Evolutionary conservation across 2,888 invertebrate species (phyloP), one percentile per base, ranked within the genome.

Genomic region (Microctonus hyperodae): DNA sequence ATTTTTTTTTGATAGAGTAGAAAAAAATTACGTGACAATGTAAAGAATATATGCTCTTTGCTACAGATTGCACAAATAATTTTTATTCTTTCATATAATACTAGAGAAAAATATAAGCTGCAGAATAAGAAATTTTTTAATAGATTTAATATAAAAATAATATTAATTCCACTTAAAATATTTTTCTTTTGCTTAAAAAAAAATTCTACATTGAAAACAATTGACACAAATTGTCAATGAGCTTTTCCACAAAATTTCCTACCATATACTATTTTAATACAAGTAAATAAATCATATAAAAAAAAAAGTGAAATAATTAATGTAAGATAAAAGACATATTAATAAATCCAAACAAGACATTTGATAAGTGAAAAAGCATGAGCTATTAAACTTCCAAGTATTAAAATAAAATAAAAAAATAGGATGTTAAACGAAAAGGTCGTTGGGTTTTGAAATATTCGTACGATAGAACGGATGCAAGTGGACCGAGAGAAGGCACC

Each of bases 341-440:
- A n/a, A 53, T 22, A 64, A 59, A 64, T 35, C n/a, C 11, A 25
- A 22, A 22, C 23, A 33, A 20, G 20, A 64, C n/a, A 50, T 23
- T 7, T 28, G 31, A 61, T 50, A n/a, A n/a, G 53, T 20, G 16
- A 22, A 68, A 57, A 20, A 58, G 40, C 22, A 51, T 2, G 53
- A 71, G 71, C 67, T 65, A 68, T 66, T 64, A 62, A 65, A 55
- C 23, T 73, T 31, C 13, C 13, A 33, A 55, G 20, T 33, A 55
- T 80, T 79, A 81, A 79, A 80, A 79, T 73, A 81, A 80, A 81
- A 81, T 81, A 79, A 80, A 79, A 80, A 80, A 79, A 74, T 72
- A n/a, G n/a, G 70, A 74, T 78, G 76, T 80, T 79, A 78, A 79
- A 77, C 74, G 77, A 73, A 73, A 60, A 65, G 69, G 61, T 70